Evolutionary conservation across 2,888 invertebrate species (phyloP).

Genomic region (Gortyna flavago): DNA sequence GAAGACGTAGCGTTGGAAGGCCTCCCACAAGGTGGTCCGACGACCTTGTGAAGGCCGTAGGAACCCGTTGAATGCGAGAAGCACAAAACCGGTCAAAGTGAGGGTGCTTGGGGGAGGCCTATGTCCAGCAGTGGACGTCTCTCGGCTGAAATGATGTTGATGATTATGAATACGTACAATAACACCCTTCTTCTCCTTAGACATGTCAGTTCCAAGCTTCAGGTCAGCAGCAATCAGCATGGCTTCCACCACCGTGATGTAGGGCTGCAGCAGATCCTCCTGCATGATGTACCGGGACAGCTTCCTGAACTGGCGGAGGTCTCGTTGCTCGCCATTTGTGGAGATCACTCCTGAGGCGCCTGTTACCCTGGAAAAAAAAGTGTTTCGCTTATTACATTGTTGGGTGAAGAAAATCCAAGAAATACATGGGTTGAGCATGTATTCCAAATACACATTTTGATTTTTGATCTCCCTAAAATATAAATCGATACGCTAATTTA

Average conservation of each 20-base stretch:
- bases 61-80: too few relatives aligned
- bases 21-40: too few relatives aligned
- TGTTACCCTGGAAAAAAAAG: conserved; percentile 88
- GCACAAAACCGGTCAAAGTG: too few relatives aligned
- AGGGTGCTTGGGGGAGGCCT: too few relatives aligned
- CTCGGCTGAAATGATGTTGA: too few relatives aligned
- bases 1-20: too few relatives aligned
- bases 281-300: conserved; percentile 99
- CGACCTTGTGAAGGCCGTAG: too few relatives aligned
- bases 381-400: background rate
- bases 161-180: conserved; percentile 86
- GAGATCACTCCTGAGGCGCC: conserved; percentile 93
- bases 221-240: conserved; percentile 97
- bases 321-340: conserved; percentile 94
- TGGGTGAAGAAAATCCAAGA: background rate
- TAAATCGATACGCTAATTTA: background rate
- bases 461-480: background rate
- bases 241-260: conserved; percentile 96
- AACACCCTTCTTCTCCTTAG: conserved; percentile 91
- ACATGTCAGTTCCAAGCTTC: conserved; percentile 93
- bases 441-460: background rate
- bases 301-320: conserved; percentile 95
- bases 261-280: conserved; percentile 95
- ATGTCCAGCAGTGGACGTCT: too few relatives aligned
- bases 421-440: background rate